These are phyloP conservation scores for Parambassis ranga DNA, from an alignment of 2,797 vertebrate species.

Conservation along the genomic window DNA sequence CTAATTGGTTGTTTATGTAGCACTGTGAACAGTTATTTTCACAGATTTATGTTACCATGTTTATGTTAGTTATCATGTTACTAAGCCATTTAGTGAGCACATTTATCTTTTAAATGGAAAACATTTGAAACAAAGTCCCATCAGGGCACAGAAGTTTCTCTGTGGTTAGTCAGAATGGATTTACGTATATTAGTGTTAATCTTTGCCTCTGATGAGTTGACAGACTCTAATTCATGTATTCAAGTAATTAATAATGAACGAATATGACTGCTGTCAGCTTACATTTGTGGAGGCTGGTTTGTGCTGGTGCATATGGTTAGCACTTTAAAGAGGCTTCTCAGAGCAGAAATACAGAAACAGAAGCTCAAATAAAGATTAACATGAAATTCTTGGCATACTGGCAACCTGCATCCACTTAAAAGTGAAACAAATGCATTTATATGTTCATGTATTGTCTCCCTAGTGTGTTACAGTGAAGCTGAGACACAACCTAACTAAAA, in stretches of 20 bases:
- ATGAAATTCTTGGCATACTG: too few relatives aligned
- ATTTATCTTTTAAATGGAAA: conserved; percentile 5
- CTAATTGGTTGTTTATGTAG: too few relatives aligned
- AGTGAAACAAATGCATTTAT: too few relatives aligned
- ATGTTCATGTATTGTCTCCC: neutral
- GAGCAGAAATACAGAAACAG: neutral
- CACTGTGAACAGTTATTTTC: too few relatives aligned
- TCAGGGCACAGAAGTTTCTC: conserved; percentile 10
- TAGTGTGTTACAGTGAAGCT: neutral
- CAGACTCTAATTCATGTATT: conserved; percentile 37
- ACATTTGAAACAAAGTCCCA: neutral
- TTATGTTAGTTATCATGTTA: too few relatives aligned
- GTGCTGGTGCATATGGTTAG: neutral
- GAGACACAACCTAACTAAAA: neutral
- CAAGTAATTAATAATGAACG: conserved; percentile 37
- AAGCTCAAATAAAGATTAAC: neutral
- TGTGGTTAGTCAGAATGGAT: conserved; percentile 21
- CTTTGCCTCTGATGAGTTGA: conserved; percentile 34
- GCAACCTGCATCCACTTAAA: too few relatives aligned
- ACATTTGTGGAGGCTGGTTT: conserved; percentile 17
- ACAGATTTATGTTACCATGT: too few relatives aligned
- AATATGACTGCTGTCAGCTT: conserved; percentile 37
- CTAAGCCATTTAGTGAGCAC: neutral
- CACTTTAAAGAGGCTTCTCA: neutral
- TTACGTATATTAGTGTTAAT: conserved; percentile 39